These are phyloP conservation scores for Phymastichus coffea DNA, from an alignment of 1,140 invertebrate species.

Conservation along the genomic window DNA sequence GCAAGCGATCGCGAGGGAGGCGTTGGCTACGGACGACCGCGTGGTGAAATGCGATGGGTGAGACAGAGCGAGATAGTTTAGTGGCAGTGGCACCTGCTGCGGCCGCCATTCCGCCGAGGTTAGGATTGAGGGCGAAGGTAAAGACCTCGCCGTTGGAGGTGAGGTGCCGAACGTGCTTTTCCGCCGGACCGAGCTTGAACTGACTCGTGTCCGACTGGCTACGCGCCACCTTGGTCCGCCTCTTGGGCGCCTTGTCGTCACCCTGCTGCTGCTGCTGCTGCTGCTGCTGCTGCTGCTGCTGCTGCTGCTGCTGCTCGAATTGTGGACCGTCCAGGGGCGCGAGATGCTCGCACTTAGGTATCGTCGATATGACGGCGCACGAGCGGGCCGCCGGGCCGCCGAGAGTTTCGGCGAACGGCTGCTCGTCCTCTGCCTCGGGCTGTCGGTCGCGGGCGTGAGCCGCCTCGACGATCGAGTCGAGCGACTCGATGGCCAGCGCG, in stretches of 20 bases:
- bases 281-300: background rate
- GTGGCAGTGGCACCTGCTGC: conserved; percentile 23
- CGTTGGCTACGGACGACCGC: background rate
- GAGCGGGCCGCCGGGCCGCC: background rate
- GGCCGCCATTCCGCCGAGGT: conserved; percentile 23
- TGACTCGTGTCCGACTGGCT: conserved; percentile 43
- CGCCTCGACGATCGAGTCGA: conserved; percentile 22
- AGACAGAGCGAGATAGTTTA: background rate
- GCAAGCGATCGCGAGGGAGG: no score
- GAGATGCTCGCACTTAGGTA: conserved; percentile 42
- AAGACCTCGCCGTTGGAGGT: conserved; percentile 38
- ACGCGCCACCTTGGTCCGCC: conserved; percentile 30
- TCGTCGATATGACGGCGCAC: conserved; percentile 42
- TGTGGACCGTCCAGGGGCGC: background rate
- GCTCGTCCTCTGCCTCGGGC: background rate
- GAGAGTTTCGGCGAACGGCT: background rate
- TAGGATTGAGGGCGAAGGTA: conserved; percentile 40
- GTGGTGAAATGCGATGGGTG: background rate
- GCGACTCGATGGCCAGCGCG: conserved; percentile 19
- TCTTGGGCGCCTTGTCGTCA: conserved; percentile 23
- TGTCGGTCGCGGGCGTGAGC: background rate
- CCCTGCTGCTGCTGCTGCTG: background rate
- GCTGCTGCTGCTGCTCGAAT: background rate
- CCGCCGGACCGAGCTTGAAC: conserved; percentile 34
- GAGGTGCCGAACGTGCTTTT: conserved; percentile 34